Percentiles rank a stretch among this genome's conserved stretches.
These are phyloP conservation scores for Lepisosteus osseus DNA, from an alignment of 2,113 vertebrate genomes.

Conservation along the genomic window DNA sequence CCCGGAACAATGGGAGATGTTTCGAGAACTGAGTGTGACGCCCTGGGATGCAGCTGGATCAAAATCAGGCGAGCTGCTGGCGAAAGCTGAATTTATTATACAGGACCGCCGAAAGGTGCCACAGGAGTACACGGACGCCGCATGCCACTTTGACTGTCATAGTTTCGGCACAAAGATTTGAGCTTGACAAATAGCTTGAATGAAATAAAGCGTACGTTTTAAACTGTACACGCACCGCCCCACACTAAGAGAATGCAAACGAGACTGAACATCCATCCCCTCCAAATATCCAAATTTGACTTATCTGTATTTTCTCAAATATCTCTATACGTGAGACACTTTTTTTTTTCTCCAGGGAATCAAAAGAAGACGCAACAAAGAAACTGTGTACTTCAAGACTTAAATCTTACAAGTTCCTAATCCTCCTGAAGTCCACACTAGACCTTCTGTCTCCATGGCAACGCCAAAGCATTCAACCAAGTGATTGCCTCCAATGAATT, in stretches of 20 bases:
- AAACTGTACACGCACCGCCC: slow-evolving; percentile 31
- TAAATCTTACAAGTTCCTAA: slow-evolving; percentile 99
- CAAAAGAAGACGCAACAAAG: slow-evolving; percentile 79
- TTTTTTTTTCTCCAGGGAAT: slow-evolving; percentile 66
- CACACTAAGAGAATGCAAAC: slow-evolving; percentile 49
- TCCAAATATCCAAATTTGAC: slow-evolving; percentile 45
- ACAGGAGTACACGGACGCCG: slow-evolving; percentile 44
- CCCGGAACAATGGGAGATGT: slow-evolving; percentile 70
- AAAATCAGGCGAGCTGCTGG: slow-evolving; percentile 52
- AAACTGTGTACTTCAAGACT: slow-evolving; percentile 90
- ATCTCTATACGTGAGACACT: slow-evolving; percentile 55
- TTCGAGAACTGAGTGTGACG: slow-evolving; percentile 66
- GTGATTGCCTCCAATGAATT: slow-evolving; percentile 99
- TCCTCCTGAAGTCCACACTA: slow-evolving; percentile 93
- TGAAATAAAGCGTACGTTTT: slow-evolving; percentile 54
- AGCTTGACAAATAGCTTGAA: slow-evolving; percentile 43
- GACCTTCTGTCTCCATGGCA: slow-evolving; percentile 98
- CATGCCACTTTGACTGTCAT: slow-evolving; percentile 52
- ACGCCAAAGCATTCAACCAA: slow-evolving; percentile 97
- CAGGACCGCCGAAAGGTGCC: slow-evolving; percentile 42
- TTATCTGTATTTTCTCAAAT: slow-evolving; percentile 59
- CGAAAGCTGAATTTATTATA: slow-evolving; percentile 65
- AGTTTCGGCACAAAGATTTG: slow-evolving; percentile 58
- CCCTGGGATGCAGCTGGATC: slow-evolving; percentile 71
- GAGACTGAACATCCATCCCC: slow-evolving; percentile 31